These are phyloP conservation scores for Hemicentrotus pulcherrimus DNA, from an alignment of 35 echinoderm and acorn worm species.

Conservation along the genomic window DNA sequence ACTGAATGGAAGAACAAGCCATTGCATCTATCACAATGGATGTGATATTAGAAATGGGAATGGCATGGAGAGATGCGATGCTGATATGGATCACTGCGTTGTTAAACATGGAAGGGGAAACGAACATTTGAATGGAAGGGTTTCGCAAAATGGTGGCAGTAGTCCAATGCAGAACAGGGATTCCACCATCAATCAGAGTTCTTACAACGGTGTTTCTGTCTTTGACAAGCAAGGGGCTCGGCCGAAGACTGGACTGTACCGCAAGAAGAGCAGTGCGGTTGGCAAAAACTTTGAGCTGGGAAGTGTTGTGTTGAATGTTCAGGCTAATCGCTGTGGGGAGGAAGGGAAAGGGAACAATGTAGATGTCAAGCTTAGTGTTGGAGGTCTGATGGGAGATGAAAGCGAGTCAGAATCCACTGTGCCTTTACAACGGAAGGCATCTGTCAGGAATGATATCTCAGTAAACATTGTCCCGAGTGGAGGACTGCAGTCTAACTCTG, in stretches of 20 bases:
- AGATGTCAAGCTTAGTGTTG: constrained; percentile 34
- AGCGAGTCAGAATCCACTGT: neutral
- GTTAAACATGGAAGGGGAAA: constrained; percentile 9
- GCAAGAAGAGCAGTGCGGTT: constrained; percentile 38
- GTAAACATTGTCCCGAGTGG: constrained; percentile 9
- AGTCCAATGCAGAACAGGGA: neutral
- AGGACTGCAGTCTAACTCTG: neutral
- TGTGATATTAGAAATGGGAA: constrained; percentile 6
- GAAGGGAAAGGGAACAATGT: constrained; percentile 27
- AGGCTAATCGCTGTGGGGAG: constrained; percentile 7
- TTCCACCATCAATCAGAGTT: neutral
- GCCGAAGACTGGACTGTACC: constrained; percentile 27
- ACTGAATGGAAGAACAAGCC: neutral
- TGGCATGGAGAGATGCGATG: neutral
- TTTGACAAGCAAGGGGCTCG: constrained; percentile 45
- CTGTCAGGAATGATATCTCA: constrained; percentile 36
- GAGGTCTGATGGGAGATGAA: neutral
- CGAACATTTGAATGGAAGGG: neutral
- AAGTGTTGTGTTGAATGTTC: constrained; percentile 6
- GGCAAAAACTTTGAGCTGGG: constrained; percentile 40
- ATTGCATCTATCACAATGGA: neutral
- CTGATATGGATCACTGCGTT: neutral
- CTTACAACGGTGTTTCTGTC: constrained; percentile 3
- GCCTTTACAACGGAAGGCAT: constrained; percentile 18
- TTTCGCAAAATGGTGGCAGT: neutral